Evolutionary conservation across 2,888 invertebrate species (phyloP).

Genomic region (Ceraclea dissimilis): DNA sequence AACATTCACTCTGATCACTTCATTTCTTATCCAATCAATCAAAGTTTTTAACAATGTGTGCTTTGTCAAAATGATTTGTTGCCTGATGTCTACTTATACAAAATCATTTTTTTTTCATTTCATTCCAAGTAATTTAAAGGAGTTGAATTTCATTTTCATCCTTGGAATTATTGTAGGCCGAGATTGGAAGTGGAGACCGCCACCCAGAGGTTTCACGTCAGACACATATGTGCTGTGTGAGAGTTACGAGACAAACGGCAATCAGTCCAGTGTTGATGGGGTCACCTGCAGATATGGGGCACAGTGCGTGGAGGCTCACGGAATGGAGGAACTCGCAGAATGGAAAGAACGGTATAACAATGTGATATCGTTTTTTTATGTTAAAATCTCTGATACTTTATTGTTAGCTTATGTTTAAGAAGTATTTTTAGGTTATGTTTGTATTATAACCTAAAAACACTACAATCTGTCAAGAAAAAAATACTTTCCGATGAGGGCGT

Average conservation of each 20-base stretch:
- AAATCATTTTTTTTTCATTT: too few species aligned
- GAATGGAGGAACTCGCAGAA: slow-evolving; percentile 60
- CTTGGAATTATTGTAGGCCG: slow-evolving; percentile 41
- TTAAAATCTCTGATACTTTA: not conserved
- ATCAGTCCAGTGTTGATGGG: slow-evolving; percentile 32
- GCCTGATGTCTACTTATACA: too few species aligned
- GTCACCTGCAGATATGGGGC: slow-evolving; percentile 59
- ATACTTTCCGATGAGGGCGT: too few species aligned
- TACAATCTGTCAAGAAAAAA: too few species aligned
- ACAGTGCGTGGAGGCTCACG: slow-evolving; percentile 70
- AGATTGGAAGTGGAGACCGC: slow-evolving; percentile 61
- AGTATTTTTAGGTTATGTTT: not conserved
- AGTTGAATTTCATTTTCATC: too few species aligned
- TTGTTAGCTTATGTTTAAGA: not conserved
- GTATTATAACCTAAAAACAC: too few species aligned
- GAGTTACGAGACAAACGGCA: slow-evolving; percentile 35
- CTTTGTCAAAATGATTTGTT: too few species aligned
- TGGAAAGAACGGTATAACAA: slow-evolving; percentile 53
- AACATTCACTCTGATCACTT: too few species aligned
- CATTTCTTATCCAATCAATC: too few species aligned
- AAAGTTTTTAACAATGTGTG: too few species aligned
- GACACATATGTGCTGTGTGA: slow-evolving; percentile 59
- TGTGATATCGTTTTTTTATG: not conserved
- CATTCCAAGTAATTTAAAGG: too few species aligned
- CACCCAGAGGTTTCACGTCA: slow-evolving; percentile 58